phyloP scores from a whole-genome alignment of 2,888 invertebrate species.

The Alcis repandata region DNA sequence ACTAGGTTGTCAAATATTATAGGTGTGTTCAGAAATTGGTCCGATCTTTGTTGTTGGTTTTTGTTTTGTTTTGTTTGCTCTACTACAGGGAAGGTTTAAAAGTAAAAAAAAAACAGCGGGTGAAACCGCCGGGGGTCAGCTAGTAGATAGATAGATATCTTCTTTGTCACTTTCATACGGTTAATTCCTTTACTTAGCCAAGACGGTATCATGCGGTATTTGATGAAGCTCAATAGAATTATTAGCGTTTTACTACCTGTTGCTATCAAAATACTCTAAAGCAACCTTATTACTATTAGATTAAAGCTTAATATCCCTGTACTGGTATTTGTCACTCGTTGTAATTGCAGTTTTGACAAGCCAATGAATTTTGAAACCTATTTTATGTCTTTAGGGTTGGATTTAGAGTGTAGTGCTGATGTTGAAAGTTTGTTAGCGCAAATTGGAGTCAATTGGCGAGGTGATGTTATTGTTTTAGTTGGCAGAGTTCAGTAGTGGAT shows the following conservation, averaged over 20 bases:
- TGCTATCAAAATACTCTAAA: conserved; percentile 21
- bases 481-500: neutral
- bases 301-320: conserved; percentile 41
- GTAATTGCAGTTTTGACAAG: conserved; percentile 12
- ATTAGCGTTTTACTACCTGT: conserved; percentile 49
- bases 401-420: conserved; percentile 17
- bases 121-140: no score
- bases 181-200: neutral
- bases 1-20: no score
- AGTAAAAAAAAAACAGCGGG: no score
- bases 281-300: conserved; percentile 3
- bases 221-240: conserved; percentile 57
- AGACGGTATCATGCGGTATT: conserved; percentile 30
- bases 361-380: conserved; percentile 15
- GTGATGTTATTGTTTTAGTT: conserved; percentile 54
- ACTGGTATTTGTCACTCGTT: conserved; percentile 13
- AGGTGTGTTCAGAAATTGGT: no score
- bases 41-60: no score
- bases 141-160: no score
- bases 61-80: no score
- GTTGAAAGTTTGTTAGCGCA: conserved; percentile 15
- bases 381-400: conserved; percentile 4
- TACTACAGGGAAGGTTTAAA: no score
- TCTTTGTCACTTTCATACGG: no score
- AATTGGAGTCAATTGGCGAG: conserved; percentile 62